Percentiles rank a stretch among this genome's conserved stretches.
Conservation (phyloP, 2,888 invertebrate genomes). For the Hyalella azteca region DNA sequence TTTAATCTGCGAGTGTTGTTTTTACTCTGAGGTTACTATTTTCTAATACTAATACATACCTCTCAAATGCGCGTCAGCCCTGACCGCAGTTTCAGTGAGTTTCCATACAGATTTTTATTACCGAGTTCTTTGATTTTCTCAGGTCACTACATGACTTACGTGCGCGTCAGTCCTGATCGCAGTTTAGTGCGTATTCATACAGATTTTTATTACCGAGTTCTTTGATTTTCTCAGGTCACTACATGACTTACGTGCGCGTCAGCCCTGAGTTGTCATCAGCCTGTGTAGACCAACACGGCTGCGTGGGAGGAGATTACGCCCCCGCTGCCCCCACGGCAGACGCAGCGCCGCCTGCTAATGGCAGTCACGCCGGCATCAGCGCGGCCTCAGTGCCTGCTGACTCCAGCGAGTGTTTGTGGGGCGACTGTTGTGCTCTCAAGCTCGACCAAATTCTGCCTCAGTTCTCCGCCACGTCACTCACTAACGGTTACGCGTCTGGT, state of each 20-base stretch:
- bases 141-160: no score
- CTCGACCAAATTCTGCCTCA: conserved; percentile 48
- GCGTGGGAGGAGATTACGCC: background rate
- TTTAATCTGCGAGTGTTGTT: no score
- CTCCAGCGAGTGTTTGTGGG: conserved; percentile 47
- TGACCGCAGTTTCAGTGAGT: no score
- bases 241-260: conserved; percentile 51
- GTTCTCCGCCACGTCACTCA: background rate
- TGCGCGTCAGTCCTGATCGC: no score
- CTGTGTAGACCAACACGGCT: conserved; percentile 44
- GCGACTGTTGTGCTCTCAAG: conserved; percentile 49
- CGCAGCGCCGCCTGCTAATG: background rate
- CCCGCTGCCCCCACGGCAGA: background rate
- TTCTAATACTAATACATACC: no score
- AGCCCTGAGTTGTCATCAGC: conserved; percentile 45
- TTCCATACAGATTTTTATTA: no score
- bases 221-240: conserved; percentile 53
- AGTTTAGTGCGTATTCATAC: no score
- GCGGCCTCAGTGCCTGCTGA: conserved; percentile 6
- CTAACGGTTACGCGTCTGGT: background rate
- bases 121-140: no score
- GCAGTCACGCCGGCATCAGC: background rate
- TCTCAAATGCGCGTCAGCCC: no score
- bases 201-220: no score
- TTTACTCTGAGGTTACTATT: no score